A percentile compares a stretch with the other conserved stretches of the same genome.
Conservation (phyloP, 2,888 invertebrate genomes). For the Hypomecis punctinalis region DNA sequence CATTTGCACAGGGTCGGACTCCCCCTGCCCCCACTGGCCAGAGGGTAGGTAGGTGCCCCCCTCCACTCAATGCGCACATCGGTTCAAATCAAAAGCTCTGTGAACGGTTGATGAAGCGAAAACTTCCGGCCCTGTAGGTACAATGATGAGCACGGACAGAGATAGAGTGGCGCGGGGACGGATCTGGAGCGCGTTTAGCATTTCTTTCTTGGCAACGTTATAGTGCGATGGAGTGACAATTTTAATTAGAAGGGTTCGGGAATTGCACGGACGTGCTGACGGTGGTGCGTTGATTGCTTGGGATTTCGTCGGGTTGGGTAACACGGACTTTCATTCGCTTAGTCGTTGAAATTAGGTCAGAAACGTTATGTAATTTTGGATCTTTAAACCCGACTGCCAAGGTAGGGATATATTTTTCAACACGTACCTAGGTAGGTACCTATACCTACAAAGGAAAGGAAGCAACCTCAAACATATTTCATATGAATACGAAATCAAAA, state of each 20-base stretch:
- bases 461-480: no score
- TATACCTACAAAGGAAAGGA: no score
- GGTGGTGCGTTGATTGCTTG: neutral
- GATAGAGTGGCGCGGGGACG: constrained; percentile 30
- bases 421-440: no score
- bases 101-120: constrained; percentile 59
- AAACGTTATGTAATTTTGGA: no score
- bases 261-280: constrained; percentile 11
- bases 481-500: no score
- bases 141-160: constrained; percentile 42
- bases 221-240: constrained; percentile 25
- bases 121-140: constrained; percentile 54
- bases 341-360: no score
- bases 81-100: constrained; percentile 62
- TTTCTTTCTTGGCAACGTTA: constrained; percentile 28
- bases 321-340: neutral
- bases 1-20: constrained; percentile 63
- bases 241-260: constrained; percentile 25
- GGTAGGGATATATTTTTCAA: no score
- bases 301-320: neutral
- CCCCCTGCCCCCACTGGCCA: constrained; percentile 36
- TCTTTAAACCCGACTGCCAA: no score
- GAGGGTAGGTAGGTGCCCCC: constrained; percentile 37
- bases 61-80: constrained; percentile 61
- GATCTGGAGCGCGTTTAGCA: constrained; percentile 30